These are phyloP conservation scores for Disparrhopalites patrizii DNA, from an alignment of 2,888 invertebrate genomes.

Conservation along the genomic window DNA sequence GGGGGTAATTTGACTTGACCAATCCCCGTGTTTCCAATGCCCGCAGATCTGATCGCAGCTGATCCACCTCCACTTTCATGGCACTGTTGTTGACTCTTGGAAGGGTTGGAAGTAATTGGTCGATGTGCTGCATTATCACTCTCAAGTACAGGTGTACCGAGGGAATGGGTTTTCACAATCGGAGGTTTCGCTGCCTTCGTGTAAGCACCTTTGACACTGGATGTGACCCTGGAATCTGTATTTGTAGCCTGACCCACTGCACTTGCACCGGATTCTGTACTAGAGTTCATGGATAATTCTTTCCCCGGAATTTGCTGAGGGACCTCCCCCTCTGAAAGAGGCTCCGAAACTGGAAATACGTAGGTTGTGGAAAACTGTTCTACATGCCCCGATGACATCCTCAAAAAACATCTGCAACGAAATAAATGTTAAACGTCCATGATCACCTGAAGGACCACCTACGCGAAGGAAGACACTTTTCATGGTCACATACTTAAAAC, in stretches of 20 bases:
- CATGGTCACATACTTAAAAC: not conserved
- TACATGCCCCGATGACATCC: constrained; percentile 45
- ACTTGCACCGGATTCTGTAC: constrained; percentile 4
- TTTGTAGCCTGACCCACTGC: not conserved
- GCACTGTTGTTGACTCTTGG: constrained; percentile 7
- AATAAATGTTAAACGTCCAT: constrained; percentile 23
- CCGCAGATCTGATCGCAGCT: constrained; percentile 24
- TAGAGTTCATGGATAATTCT: not conserved
- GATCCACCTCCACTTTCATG: constrained; percentile 34
- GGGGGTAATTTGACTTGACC: constrained; percentile 34
- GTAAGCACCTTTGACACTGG: constrained; percentile 13
- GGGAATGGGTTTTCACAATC: constrained; percentile 38
- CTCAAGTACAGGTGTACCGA: constrained; percentile 42
- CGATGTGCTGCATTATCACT: constrained; percentile 28
- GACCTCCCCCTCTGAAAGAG: constrained; percentile 28
- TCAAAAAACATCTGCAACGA: constrained; percentile 46
- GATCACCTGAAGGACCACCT: no score
- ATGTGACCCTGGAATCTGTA: constrained; percentile 17
- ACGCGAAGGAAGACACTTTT: not conserved
- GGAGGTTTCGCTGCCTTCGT: constrained; percentile 33
- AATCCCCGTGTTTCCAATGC: not conserved
- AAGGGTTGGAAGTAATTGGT: constrained; percentile 2
- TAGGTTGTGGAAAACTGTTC: constrained; percentile 43
- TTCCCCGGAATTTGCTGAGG: not conserved
- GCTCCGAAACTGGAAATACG: constrained; percentile 44